Evolutionary conservation across 1,140 invertebrate genomes (phyloP).

Genomic region (Aphaenogaster ashmeadi): DNA sequence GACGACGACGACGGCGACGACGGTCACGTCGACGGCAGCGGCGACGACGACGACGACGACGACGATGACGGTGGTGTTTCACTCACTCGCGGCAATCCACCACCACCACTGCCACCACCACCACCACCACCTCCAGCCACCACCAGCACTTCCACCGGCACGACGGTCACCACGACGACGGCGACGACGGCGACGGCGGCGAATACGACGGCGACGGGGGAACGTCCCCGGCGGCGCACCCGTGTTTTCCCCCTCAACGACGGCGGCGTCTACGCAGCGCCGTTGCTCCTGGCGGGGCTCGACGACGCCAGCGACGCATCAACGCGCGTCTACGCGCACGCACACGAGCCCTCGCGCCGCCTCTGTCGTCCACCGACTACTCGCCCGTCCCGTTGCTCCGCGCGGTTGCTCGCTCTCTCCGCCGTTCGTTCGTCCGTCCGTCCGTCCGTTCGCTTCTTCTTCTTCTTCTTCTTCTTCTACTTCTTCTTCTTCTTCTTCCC

Average conservation of each 20-base stretch:
- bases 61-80: conserved; percentile 44
- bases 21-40: conserved; percentile 29
- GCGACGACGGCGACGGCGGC: conserved; percentile 42
- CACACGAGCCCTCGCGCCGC: conserved; percentile 63
- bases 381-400: neutral
- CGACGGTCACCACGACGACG: conserved; percentile 39
- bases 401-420: neutral
- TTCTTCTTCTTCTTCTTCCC: conserved; percentile 35
- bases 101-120: conserved; percentile 13
- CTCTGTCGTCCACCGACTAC: conserved; percentile 24
- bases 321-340: conserved; percentile 78
- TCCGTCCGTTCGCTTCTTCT: conserved; percentile 26
- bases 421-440: neutral
- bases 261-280: conserved; percentile 71
- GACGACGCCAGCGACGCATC: conserved; percentile 80
- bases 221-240: conserved; percentile 60
- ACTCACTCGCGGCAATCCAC: conserved; percentile 41
- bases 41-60: conserved; percentile 38
- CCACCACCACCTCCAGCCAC: neutral
- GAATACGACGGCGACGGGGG: conserved; percentile 42
- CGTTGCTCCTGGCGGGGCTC: conserved; percentile 76
- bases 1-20: conserved; percentile 9
- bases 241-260: conserved; percentile 68
- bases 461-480: conserved; percentile 24
- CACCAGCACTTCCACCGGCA: conserved; percentile 34